Evolutionary conservation across 2,888 invertebrate genomes (phyloP).

Genomic region (Adineta ricciae): DNA sequence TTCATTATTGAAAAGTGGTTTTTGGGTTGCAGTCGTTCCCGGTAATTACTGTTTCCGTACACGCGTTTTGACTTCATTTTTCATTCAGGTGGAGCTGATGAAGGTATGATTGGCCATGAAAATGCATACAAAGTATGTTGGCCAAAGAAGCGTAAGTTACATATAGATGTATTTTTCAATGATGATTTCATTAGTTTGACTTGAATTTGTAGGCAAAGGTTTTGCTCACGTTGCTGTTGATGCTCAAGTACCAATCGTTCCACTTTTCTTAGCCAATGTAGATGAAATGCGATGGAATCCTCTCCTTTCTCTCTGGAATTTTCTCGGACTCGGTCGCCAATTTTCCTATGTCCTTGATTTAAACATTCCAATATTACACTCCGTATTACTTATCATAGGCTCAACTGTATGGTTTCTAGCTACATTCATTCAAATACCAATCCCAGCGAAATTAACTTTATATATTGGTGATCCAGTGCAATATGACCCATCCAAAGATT

Average conservation of each 20-base stretch:
- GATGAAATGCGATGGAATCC: conserved; percentile 14
- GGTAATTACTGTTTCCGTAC: not conserved
- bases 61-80: not conserved
- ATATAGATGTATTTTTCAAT: not conserved
- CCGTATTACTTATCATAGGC: not conserved
- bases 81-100: not conserved
- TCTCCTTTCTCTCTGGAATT: not conserved
- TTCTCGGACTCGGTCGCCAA: not conserved
- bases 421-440: not conserved
- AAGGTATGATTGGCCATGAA: conserved; percentile 18
- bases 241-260: not conserved
- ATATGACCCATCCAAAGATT: not conserved
- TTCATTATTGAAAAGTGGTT: not conserved
- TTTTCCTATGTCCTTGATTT: not conserved
- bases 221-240: not conserved
- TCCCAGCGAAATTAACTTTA: not conserved
- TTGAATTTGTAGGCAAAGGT: not conserved
- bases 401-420: not conserved
- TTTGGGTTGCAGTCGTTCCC: not conserved
- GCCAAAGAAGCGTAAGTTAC: conserved; percentile 10
- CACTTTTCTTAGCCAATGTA: not conserved
- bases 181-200: no score
- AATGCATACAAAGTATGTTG: conserved; percentile 20
- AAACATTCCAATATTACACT: not conserved
- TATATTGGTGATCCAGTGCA: not conserved